These are phyloP conservation scores for Siniperca undulata DNA, from an alignment of 2,797 vertebrate species.

Conservation along the genomic window DNA sequence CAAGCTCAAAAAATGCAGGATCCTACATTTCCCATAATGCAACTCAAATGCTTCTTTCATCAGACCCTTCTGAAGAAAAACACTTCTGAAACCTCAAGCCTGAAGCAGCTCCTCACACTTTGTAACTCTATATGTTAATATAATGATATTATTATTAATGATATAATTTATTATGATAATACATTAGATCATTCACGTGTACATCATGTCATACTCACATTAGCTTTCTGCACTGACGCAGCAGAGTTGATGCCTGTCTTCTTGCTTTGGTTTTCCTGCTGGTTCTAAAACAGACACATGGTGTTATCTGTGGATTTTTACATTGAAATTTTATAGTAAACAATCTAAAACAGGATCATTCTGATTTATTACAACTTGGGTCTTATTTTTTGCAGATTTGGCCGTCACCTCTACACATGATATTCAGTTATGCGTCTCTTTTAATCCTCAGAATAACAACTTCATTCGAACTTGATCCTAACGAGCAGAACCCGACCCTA, in stretches of 20 bases:
- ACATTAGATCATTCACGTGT: not conserved
- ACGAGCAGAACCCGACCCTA: not conserved
- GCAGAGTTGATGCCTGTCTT: conserved; percentile 54
- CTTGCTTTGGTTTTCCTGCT: conserved; percentile 42
- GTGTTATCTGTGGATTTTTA: not conserved
- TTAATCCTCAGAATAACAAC: too few species aligned
- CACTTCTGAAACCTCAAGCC: too few species aligned
- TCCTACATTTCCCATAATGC: conserved; percentile 23
- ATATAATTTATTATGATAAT: not conserved
- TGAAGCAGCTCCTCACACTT: not conserved
- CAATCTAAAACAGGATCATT: not conserved
- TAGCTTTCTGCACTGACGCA: conserved; percentile 82
- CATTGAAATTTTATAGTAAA: not conserved
- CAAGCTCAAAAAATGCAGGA: not conserved
- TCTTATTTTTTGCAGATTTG: too few species aligned
- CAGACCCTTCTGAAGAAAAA: not conserved
- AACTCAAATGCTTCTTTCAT: not conserved
- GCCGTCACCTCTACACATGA: not conserved
- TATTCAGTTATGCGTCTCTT: too few species aligned
- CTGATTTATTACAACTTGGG: not conserved
- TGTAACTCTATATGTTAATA: not conserved
- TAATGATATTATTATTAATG: not conserved
- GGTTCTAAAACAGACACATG: conserved; percentile 53
- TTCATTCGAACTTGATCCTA: not conserved
- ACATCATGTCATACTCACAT: conserved; percentile 63